phyloP scores from a whole-genome alignment of 2,888 invertebrate species.

The Agrenia bidenticulata region DNA sequence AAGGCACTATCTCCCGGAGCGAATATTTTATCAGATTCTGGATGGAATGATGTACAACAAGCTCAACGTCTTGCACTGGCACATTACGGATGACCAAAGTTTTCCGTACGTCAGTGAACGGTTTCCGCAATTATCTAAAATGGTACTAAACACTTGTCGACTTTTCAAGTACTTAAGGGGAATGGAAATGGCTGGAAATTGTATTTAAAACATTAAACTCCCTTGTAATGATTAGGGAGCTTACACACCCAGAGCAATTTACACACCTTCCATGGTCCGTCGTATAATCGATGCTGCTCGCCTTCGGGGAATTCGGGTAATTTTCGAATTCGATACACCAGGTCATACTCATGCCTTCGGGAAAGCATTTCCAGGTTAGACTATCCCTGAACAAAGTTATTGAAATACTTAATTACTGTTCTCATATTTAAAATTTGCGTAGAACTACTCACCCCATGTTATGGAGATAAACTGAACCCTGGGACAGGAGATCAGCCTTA shows the following conservation, averaged over 20 bases:
- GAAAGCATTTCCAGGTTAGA: slow-evolving; percentile 38
- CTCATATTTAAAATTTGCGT: not conserved
- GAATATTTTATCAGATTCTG: slow-evolving; percentile 66
- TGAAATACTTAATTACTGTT: not conserved
- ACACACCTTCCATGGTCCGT: slow-evolving; percentile 66
- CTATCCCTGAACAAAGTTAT: not conserved
- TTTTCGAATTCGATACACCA: slow-evolving; percentile 89
- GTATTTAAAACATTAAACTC: not conserved
- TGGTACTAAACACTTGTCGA: too few species aligned
- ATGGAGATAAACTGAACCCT: slow-evolving; percentile 58
- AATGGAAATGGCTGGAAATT: not conserved
- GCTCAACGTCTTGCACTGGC: slow-evolving; percentile 92
- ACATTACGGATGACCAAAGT: slow-evolving; percentile 79
- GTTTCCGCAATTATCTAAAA: slow-evolving; percentile 68
- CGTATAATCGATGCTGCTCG: slow-evolving; percentile 75
- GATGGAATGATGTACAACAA: slow-evolving; percentile 89
- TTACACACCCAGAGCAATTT: slow-evolving; percentile 57
- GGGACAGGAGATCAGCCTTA: slow-evolving; percentile 54
- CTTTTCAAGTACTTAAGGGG: not conserved
- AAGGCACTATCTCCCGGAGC: slow-evolving; percentile 74
- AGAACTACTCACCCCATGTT: slow-evolving; percentile 74
- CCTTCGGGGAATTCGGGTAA: slow-evolving; percentile 78
- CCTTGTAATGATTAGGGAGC: slow-evolving; percentile 27
- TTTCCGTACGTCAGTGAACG: slow-evolving; percentile 80
- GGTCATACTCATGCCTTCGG: slow-evolving; percentile 58